Evolutionary conservation across 1,140 invertebrate species (phyloP), one percentile per base, ranked within the genome.

Genomic region (Ceratosolen solmsi): DNA sequence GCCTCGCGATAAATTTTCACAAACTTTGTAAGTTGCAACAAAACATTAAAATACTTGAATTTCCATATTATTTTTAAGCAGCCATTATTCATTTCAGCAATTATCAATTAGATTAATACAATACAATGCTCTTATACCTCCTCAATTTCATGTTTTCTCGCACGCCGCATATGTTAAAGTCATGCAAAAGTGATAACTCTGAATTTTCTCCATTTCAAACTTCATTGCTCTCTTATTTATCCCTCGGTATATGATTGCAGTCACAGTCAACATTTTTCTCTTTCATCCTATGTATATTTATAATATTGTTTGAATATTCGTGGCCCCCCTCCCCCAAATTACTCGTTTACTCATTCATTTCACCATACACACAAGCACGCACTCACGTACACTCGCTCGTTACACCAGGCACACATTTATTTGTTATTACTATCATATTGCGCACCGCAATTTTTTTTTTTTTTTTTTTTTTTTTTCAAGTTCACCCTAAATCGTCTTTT

Each of bases 161-260:
- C 77, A 83, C 82, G 76, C 56, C 70, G 74, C 80, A 63, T 76
- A 33, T 72, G 36, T 72, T 74, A 79, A 63, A 25, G n/a, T 82
- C 58, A 68, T 75, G 54, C 77, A 83, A 79, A 82, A 74, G 74
- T 79, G 70, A 75, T 75, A n/a, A 83, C 79, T 76, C 46, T 58
- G 58, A 70, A 51, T 74, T 70, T 74, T n/a, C 20, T 75, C 68
- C 41, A 71, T 78, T 33, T 58, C 63, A 63, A 60, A 22, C 77
- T 51, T 77, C 56, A 68, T 27, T 75, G 30, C 38, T 81, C n/a
- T 60, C 77, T 77, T 38, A n/a, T 76, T 81, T 51, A 78, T 77
- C 49, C 77, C 83, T 85, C 84, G 75, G 72, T 86, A 85, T 87
- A 85, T 91, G 89, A 91, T 91, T 91, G 90, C 90, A 91, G 90